Percentiles rank a stretch among this genome's conserved stretches.
phyloP scores from a whole-genome alignment of 2,113 vertebrate genomes.

The Malurus melanocephalus region DNA sequence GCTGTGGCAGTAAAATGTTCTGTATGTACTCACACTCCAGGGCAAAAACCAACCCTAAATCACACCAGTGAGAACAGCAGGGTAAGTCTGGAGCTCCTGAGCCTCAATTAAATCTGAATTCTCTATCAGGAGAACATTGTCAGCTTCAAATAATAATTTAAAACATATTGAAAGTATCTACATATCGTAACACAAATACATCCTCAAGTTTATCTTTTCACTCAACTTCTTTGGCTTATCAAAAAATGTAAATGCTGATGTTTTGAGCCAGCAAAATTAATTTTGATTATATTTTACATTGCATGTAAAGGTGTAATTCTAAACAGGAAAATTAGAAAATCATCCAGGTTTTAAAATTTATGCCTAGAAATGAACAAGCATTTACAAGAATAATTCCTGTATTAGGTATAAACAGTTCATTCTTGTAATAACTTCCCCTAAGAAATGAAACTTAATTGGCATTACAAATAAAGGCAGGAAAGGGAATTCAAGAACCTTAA shows the following conservation, averaged over 20 bases:
- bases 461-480: background rate
- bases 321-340: background rate
- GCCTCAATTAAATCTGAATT: background rate
- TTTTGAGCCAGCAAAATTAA: background rate
- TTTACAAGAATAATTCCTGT: background rate
- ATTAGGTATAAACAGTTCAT: background rate
- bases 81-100: background rate
- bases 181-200: background rate
- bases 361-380: background rate
- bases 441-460: background rate
- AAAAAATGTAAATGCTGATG: background rate
- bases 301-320: background rate
- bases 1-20: background rate
- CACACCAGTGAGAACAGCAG: background rate
- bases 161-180: background rate
- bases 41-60: background rate
- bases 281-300: background rate
- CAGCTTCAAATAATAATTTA: background rate
- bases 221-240: background rate
- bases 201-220: background rate
- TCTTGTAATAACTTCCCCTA: background rate
- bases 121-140: background rate
- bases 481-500: slow-evolving; percentile 79
- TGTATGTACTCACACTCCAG: background rate
- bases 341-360: background rate